A percentile compares a stretch with the other conserved stretches of the same genome.
Conservation (phyloP, 2,113 vertebrate genomes). For the Caloenas nicobarica region DNA sequence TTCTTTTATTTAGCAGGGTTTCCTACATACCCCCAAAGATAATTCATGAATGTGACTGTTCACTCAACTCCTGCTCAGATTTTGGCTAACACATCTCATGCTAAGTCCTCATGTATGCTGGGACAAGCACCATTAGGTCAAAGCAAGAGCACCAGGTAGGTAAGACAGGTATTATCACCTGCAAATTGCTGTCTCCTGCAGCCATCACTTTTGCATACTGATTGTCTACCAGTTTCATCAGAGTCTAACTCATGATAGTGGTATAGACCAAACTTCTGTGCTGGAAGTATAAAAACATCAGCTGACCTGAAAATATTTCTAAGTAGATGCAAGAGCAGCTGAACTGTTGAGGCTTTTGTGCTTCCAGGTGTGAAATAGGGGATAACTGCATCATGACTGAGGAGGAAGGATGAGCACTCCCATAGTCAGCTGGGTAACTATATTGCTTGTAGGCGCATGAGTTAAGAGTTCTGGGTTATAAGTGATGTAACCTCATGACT, state of each 20-base stretch:
- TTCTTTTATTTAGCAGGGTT: neutral
- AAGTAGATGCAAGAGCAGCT: too few species aligned
- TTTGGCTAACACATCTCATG: neutral
- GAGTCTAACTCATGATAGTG: neutral
- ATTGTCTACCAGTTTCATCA: neutral
- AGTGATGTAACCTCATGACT: neutral
- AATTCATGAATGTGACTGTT: neutral
- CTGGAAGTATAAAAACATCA: neutral
- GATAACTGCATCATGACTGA: neutral
- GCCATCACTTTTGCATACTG: neutral
- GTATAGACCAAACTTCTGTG: neutral
- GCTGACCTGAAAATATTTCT: neutral
- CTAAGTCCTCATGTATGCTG: too few species aligned
- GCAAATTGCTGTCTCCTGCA: neutral
- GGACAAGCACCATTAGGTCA: too few species aligned
- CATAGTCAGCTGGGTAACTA: neutral
- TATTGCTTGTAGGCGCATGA: neutral
- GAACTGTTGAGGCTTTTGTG: neutral
- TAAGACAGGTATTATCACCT: neutral
- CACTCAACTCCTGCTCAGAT: neutral
- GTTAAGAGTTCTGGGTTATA: neutral
- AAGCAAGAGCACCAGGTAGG: neutral
- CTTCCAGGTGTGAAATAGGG: neutral
- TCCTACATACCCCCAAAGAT: neutral
- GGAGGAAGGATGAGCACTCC: neutral